These are phyloP conservation scores for Riptortus pedestris DNA, from an alignment of 1,140 invertebrate species.

Conservation along the genomic window DNA sequence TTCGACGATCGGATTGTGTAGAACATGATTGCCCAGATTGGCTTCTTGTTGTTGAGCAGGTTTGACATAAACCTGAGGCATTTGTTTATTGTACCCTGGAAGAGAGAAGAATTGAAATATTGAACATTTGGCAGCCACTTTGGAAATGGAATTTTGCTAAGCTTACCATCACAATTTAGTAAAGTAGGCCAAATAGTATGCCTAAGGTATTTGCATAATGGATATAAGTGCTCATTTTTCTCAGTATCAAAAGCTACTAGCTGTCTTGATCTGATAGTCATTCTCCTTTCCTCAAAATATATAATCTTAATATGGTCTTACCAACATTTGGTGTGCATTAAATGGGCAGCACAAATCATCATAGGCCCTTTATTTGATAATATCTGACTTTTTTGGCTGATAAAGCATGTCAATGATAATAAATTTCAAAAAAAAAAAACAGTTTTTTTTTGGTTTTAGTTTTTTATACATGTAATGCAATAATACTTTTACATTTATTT, in stretches of 20 bases:
- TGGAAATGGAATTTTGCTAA: no score
- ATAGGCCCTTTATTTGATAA: conserved; percentile 51
- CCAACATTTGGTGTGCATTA: conserved; percentile 94
- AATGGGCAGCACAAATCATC: conserved; percentile 86
- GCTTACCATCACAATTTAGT: no score
- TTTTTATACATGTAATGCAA: no score
- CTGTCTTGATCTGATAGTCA: conserved; percentile 66
- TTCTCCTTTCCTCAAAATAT: conserved; percentile 69
- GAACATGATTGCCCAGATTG: no score
- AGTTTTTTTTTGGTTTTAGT: no score
- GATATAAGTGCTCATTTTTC: conserved; percentile 90
- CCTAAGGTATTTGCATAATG: conserved; percentile 88
- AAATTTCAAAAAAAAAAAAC: no score
- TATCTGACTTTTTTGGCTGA: conserved; percentile 88
- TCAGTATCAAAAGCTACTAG: conserved; percentile 82
- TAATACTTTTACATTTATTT: no score
- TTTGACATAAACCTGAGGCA: no score
- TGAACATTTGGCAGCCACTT: no score
- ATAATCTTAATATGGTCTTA: conserved; percentile 83
- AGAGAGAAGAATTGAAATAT: no score
- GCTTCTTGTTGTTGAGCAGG: conserved; percentile 35
- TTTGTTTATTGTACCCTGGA: no score
- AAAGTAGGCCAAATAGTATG: conserved; percentile 86
- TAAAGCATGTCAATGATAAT: conserved; percentile 82
- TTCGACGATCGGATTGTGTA: no score